Conservation (phyloP, 2,888 invertebrate genomes). For the Entomobrya proxima region DNA sequence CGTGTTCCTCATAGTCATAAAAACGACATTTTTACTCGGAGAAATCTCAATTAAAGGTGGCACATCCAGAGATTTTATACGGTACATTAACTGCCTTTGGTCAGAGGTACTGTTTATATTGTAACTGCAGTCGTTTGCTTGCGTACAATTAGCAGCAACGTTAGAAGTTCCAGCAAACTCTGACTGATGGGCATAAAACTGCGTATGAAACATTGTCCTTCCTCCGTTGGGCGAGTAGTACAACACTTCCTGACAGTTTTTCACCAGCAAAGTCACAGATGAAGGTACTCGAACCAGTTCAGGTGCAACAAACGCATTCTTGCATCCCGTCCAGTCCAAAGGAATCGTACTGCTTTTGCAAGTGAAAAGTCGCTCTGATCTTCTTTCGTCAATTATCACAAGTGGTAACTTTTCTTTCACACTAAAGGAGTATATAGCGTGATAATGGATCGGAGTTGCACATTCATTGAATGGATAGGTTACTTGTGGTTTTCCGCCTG, state of each 20-base stretch:
- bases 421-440: slow-evolving; percentile 30
- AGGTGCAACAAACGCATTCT: background rate
- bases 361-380: slow-evolving; percentile 49
- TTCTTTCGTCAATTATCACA: slow-evolving; percentile 2
- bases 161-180: background rate
- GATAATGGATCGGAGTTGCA: background rate
- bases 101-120: background rate
- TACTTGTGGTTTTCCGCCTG: too few species aligned
- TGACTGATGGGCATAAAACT: background rate
- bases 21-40: background rate
- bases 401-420: slow-evolving; percentile 17
- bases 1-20: slow-evolving; percentile 35
- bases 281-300: background rate
- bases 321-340: background rate
- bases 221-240: slow-evolving; percentile 54
- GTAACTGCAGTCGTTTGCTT: background rate
- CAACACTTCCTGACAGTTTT: slow-evolving; percentile 42
- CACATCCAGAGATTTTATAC: background rate
- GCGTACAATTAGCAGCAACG: background rate
- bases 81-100: background rate
- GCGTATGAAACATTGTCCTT: slow-evolving; percentile 18
- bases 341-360: background rate
- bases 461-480: background rate
- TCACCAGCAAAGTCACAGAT: background rate
- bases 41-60: background rate